These are phyloP conservation scores for Polymixis flavicincta DNA, from an alignment of 2,888 invertebrate species.

Conservation along the genomic window DNA sequence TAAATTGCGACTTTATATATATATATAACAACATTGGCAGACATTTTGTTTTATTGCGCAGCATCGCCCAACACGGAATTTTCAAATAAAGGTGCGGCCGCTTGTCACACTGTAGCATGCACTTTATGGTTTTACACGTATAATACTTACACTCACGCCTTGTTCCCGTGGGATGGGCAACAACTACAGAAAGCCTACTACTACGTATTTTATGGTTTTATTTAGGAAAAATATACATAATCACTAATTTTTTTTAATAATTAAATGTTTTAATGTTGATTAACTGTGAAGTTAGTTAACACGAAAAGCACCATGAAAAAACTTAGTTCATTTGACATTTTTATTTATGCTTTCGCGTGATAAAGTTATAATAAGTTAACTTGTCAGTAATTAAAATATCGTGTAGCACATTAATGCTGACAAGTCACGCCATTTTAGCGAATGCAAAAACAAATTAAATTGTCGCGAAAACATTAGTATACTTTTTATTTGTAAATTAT, in stretches of 20 bases:
- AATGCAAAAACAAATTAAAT: background rate
- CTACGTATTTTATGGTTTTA: background rate
- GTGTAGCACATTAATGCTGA: slow-evolving; percentile 2
- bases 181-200: background rate
- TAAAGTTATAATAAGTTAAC: slow-evolving; percentile 13
- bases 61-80: slow-evolving; percentile 28
- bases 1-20: slow-evolving; percentile 23
- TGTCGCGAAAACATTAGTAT: background rate
- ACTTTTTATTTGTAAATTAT: background rate
- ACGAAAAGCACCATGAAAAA: background rate
- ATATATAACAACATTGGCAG: background rate
- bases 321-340: background rate
- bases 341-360: slow-evolving; percentile 5
- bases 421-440: slow-evolving; percentile 17
- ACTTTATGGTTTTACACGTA: background rate
- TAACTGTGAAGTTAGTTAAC: background rate
- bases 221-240: background rate
- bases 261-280: too few relatives aligned
- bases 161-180: too few relatives aligned
- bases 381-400: slow-evolving; percentile 31
- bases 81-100: slow-evolving; percentile 41
- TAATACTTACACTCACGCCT: too few relatives aligned
- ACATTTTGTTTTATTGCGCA: slow-evolving; percentile 36
- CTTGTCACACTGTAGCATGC: slow-evolving; percentile 14
- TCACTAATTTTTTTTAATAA: too few relatives aligned